Evolutionary conservation across 2,888 invertebrate genomes (phyloP).

Genomic region (Sepiola atlantica): DNA sequence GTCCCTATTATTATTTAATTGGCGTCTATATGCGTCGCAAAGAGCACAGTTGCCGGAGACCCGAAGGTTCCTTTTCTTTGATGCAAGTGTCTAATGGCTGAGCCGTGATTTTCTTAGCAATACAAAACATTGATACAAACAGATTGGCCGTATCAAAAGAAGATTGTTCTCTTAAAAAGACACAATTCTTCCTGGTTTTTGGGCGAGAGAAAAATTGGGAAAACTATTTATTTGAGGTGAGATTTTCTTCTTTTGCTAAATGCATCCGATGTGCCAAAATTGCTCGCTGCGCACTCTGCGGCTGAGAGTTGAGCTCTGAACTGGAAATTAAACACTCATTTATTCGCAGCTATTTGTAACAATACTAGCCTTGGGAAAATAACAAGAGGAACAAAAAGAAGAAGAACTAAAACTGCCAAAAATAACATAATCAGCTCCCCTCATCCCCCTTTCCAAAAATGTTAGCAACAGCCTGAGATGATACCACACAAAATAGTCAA

Average conservation of each 20-base stretch:
- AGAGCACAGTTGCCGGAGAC: neutral
- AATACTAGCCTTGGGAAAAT: no score
- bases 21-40: neutral
- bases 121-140: neutral
- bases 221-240: neutral
- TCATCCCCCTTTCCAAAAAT: no score
- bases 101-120: constrained; percentile 4
- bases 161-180: neutral
- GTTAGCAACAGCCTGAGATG: no score
- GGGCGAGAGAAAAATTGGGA: neutral
- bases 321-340: neutral
- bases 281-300: neutral
- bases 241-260: neutral
- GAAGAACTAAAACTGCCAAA: no score
- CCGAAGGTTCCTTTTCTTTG: constrained; percentile 8
- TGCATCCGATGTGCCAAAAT: neutral
- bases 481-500: no score
- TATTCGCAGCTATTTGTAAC: neutral
- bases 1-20: constrained; percentile 9
- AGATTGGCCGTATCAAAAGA: constrained; percentile 32
- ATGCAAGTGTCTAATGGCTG: neutral
- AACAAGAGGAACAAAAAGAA: no score
- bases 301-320: neutral
- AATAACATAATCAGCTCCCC: no score
- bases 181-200: constrained; percentile 1